Conservation (phyloP, 2,888 invertebrate genomes). For the Metalampra italica region DNA sequence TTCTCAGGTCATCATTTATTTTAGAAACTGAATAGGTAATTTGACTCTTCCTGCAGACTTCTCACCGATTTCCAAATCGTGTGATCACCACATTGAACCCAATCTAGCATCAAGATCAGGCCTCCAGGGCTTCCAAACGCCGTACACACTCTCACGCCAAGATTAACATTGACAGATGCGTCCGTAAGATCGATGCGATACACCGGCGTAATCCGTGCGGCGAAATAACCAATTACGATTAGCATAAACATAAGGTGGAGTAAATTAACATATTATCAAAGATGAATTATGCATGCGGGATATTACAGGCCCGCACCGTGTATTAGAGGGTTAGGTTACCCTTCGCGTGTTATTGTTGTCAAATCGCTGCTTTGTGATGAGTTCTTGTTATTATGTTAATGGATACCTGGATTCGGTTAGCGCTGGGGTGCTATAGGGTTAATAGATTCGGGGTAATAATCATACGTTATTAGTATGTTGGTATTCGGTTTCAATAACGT, state of each 20-base stretch:
- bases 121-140: not conserved
- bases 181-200: slow-evolving; percentile 48
- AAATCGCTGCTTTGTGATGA: slow-evolving; percentile 27
- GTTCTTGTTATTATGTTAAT: slow-evolving; percentile 43
- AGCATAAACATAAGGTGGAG: slow-evolving; percentile 72
- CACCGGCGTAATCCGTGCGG: slow-evolving; percentile 51
- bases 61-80: not conserved
- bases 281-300: slow-evolving; percentile 64
- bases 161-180: slow-evolving; percentile 55
- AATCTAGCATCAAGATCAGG: not conserved
- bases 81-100: too few relatives aligned
- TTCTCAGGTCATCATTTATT: too few relatives aligned
- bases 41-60: too few relatives aligned
- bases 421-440: not conserved
- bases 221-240: slow-evolving; percentile 75
- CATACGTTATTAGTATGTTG: not conserved
- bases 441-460: not conserved
- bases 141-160: slow-evolving; percentile 5
- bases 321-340: slow-evolving; percentile 18
- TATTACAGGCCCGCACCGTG: slow-evolving; percentile 35
- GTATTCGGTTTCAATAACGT: too few relatives aligned
- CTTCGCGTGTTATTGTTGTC: slow-evolving; percentile 32
- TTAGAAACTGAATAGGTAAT: too few relatives aligned
- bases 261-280: slow-evolving; percentile 67
- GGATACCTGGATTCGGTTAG: slow-evolving; percentile 32